A percentile compares a stretch with the other conserved stretches of the same genome.
phyloP scores from a whole-genome alignment of 1,140 invertebrate species.

The Brachionus angularis region DNA sequence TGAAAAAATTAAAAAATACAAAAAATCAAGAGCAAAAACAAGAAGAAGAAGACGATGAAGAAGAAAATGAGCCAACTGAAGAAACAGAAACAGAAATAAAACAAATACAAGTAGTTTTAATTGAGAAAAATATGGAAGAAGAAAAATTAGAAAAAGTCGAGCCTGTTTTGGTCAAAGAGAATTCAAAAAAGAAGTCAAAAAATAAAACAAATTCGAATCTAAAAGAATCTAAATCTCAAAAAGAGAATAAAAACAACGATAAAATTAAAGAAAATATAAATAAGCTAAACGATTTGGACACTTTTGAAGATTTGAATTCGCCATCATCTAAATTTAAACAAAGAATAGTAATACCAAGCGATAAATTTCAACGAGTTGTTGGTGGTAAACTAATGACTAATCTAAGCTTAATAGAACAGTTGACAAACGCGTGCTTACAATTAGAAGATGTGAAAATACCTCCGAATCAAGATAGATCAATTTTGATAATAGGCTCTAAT shows the following conservation, averaged over 20 bases:
- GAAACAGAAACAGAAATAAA: not conserved
- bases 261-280: not conserved
- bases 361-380: not conserved
- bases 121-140: no score
- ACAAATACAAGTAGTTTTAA: no score
- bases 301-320: not conserved
- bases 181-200: not conserved
- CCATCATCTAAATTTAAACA: not conserved
- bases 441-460: not conserved
- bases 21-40: not conserved
- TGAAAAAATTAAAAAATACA: slow-evolving; percentile 42
- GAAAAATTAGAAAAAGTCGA: no score
- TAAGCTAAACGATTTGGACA: slow-evolving; percentile 6
- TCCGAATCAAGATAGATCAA: not conserved
- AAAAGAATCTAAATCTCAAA: not conserved
- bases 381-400: not conserved
- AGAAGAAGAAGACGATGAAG: not conserved
- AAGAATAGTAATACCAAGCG: not conserved
- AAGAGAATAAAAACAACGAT: not conserved
- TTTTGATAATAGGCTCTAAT: not conserved
- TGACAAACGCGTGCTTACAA: not conserved
- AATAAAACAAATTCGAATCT: not conserved
- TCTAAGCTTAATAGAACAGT: not conserved
- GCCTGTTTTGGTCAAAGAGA: not conserved
- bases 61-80: not conserved